phyloP scores from a whole-genome alignment of 2,797 vertebrate species.

The Cryptoblepharus egeriae region DNA sequence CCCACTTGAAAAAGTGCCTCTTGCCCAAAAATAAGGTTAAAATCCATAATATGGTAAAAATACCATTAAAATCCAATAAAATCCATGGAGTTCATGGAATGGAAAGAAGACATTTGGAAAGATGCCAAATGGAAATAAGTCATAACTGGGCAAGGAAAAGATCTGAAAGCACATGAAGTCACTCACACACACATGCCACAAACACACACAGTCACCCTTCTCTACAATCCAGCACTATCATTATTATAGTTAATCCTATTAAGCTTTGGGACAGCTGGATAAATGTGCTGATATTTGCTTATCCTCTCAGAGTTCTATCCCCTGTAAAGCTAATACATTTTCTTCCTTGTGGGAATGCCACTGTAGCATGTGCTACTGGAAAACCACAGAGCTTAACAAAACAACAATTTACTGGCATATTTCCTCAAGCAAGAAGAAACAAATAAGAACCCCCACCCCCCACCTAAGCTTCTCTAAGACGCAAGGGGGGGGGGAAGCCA shows the following conservation, averaged over 20 bases:
- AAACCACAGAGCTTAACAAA: conserved; percentile 36
- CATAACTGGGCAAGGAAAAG: not conserved
- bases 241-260: conserved; percentile 44
- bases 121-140: too few species aligned
- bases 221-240: conserved; percentile 8
- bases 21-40: too few species aligned
- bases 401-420: conserved; percentile 31
- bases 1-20: too few species aligned
- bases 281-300: conserved; percentile 51
- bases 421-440: conserved; percentile 33
- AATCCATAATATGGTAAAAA: too few species aligned
- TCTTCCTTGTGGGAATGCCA: conserved; percentile 30
- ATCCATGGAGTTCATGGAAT: not conserved
- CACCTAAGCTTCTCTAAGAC: conserved; percentile 10
- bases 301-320: conserved; percentile 43
- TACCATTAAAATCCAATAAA: too few species aligned
- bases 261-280: conserved; percentile 47
- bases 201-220: not conserved
- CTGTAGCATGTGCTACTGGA: not conserved
- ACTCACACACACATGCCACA: not conserved
- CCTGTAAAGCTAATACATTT: conserved; percentile 21
- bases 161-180: not conserved
- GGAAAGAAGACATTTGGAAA: not conserved
- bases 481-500: not conserved
- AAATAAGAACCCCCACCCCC: conserved; percentile 1